Percentiles rank a stretch among this genome's conserved stretches.
These are phyloP conservation scores for Zeus faber DNA, from an alignment of 2,113 vertebrate genomes.

Conservation along the genomic window DNA sequence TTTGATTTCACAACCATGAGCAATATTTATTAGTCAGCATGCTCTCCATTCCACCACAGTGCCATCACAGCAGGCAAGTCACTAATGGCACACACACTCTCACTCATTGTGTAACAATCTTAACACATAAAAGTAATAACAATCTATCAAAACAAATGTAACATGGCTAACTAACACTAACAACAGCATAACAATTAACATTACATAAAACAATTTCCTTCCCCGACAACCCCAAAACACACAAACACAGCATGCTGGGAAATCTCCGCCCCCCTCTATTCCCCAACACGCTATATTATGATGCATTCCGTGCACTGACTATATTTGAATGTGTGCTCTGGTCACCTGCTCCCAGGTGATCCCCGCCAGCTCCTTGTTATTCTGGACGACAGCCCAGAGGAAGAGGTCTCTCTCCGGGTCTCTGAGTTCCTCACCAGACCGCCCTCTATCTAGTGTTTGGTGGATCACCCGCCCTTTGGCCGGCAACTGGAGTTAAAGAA, in stretches of 20 bases:
- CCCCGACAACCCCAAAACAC: background rate
- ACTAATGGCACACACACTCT: no score
- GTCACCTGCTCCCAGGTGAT: constrained; percentile 92
- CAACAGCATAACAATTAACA: no score
- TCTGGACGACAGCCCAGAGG: constrained; percentile 93
- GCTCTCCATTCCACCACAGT: no score
- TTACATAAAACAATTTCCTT: no score
- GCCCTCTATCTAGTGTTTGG: constrained; percentile 7
- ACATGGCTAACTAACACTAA: no score
- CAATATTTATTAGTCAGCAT: no score
- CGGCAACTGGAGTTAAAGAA: constrained; percentile 40
- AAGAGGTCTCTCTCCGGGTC: constrained; percentile 85
- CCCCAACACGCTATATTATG: background rate
- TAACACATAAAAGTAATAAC: no score
- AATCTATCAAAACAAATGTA: no score
- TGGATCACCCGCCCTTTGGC: constrained; percentile 21
- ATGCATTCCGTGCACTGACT: background rate
- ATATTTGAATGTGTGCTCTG: constrained; percentile 13
- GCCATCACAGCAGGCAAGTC: no score
- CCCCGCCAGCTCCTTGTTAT: constrained; percentile 84
- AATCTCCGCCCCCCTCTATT: no score
- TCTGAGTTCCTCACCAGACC: constrained; percentile 16
- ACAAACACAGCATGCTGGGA: background rate
- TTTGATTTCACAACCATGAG: no score
- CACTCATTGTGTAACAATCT: no score